Conservation (phyloP, 2,113 vertebrate genomes). For the Melozone crissalis region DNA sequence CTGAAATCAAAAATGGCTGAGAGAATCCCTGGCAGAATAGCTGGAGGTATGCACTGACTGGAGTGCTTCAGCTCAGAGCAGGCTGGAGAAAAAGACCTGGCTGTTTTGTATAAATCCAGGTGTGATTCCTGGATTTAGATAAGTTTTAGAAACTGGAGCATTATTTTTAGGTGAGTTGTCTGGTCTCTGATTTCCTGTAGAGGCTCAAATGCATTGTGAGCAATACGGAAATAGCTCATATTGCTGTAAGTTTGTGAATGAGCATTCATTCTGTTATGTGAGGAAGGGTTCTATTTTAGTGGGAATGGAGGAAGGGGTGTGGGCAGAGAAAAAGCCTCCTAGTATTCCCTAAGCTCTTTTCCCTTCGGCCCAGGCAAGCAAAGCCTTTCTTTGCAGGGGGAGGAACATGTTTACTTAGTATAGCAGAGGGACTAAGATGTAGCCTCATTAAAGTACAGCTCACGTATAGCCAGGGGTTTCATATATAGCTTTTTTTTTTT, state of each 20-base stretch:
- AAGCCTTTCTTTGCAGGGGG: slow-evolving; percentile 32
- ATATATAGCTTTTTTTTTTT: slow-evolving; percentile 53
- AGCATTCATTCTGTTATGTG: not conserved
- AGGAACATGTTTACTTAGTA: slow-evolving; percentile 40
- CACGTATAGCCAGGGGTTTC: slow-evolving; percentile 53
- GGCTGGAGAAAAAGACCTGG: not conserved
- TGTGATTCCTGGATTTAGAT: not conserved
- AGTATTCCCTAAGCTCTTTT: slow-evolving; percentile 24
- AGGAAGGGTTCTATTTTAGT: not conserved
- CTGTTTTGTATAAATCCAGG: not conserved
- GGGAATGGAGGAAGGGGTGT: not conserved
- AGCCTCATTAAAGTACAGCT: slow-evolving; percentile 68
- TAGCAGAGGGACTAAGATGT: slow-evolving; percentile 21
- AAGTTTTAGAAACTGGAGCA: not conserved
- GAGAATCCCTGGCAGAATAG: not conserved
- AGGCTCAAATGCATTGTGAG: not conserved
- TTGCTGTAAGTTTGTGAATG: not conserved
- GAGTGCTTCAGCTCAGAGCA: not conserved
- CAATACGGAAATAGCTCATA: not conserved
- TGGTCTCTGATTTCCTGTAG: not conserved
- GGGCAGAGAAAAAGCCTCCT: slow-evolving; percentile 6
- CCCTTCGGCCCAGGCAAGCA: not conserved
- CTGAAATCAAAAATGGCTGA: not conserved
- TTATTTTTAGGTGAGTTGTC: not conserved
- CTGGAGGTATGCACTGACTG: not conserved